Base-by-base conservation (phyloP, 2,113 vertebrate species). In the Pollimyrus isidori region DNA sequence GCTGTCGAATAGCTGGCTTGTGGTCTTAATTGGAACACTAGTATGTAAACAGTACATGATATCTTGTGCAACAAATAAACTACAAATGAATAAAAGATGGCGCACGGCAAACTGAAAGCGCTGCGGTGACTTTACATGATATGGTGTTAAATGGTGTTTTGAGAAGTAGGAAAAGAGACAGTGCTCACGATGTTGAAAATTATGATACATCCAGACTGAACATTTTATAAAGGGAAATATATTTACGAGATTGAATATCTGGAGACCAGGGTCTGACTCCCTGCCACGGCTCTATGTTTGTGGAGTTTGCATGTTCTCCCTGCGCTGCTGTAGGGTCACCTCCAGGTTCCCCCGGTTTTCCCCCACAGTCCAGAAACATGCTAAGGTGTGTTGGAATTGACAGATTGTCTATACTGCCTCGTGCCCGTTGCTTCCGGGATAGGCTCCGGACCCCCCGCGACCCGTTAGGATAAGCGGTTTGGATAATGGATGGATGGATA, bases 51-150 rank as follows among this genome's bases (percentile, higher is more conserved):
- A 93, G 94, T 94, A 94, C 95, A 94, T 95, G 95, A 94, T 93
- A 94, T 95, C 93, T 95, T 94, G 95, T 95, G 95, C 94, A 95
- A 95, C 93, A 94, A 95, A 95, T 93, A 92, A 96, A 96, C 94
- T 95, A 94, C 94, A 94, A 95, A 94, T 94, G 94, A 96, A 95
- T 94, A 94, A 92, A 94, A 95, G 94, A 95, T 95, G 50, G 93
- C 95, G 95, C 94, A 95, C 94, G 94, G 93, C 93, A 94, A 95
- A 95, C 92, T 92, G 89, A 90, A 91, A 92, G 48, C 89, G 15
- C 84, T 53, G 52, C 87, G 48, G 82, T 45, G 45, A 84, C 42
- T 53, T n/a, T 53, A 50, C 21, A 46, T 19, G 13, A 53, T 11
- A 17, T 15, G 7, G n/a, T 19, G 1, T 80, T 42, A 80, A 42